These are phyloP conservation scores for Coturnix japonica DNA, from an alignment of 2,113 vertebrate genomes.

Conservation along the genomic window DNA sequence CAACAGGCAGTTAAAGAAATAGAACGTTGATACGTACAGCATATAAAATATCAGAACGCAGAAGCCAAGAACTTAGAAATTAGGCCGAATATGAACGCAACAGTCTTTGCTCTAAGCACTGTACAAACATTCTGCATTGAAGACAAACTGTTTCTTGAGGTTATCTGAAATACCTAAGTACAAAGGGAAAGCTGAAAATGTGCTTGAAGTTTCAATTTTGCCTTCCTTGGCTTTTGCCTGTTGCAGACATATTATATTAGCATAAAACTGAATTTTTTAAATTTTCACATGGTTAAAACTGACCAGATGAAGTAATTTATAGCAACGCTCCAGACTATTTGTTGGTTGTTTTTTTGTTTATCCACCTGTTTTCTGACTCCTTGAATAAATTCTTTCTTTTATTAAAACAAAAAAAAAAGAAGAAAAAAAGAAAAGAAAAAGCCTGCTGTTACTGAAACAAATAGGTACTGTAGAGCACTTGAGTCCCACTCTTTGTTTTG, in stretches of 20 bases:
- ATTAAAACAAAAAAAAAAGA: conserved; percentile 4
- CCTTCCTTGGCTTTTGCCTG: neutral
- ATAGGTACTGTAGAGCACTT: conserved; percentile 73
- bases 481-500: conserved; percentile 72
- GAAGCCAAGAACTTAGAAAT: neutral
- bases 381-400: conserved; percentile 63
- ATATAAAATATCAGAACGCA: neutral
- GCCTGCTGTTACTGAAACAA: conserved; percentile 79
- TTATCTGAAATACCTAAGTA: neutral
- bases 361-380: conserved; percentile 76
- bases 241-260: neutral
- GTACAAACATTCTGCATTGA: neutral
- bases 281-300: neutral
- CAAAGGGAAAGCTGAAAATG: neutral
- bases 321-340: neutral
- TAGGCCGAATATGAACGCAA: neutral
- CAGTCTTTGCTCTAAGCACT: neutral
- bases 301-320: neutral
- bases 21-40: neutral
- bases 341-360: conserved; percentile 72
- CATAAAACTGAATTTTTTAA: neutral
- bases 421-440: neutral
- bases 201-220: neutral
- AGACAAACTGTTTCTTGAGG: neutral
- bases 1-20: neutral